Percentiles rank a stretch among this genome's conserved stretches.
phyloP scores from a whole-genome alignment of 1,140 invertebrate species.

The Drosophila pandora region DNA sequence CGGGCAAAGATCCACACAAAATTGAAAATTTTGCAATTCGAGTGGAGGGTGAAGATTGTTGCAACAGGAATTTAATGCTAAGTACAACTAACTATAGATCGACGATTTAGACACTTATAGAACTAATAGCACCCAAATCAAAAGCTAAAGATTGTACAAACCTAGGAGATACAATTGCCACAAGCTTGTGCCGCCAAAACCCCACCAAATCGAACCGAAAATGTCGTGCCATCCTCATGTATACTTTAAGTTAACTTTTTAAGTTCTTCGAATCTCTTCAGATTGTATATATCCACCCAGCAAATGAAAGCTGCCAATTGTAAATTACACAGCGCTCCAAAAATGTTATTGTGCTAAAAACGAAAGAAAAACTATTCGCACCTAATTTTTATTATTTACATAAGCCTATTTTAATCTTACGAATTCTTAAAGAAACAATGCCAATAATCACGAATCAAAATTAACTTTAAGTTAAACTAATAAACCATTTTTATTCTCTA shows the following conservation, averaged over 20 bases:
- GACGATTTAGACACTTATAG: constrained; percentile 23
- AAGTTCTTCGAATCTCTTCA: constrained; percentile 11
- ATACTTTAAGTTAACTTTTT: constrained; percentile 40
- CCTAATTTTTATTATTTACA: constrained; percentile 35
- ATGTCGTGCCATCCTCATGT: constrained; percentile 64
- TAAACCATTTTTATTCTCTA: constrained; percentile 41
- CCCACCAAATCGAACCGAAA: constrained; percentile 47
- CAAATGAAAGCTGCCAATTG: constrained; percentile 59
- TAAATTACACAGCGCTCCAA: constrained; percentile 64
- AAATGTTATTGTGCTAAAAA: constrained; percentile 25
- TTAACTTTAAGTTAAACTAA: constrained; percentile 72
- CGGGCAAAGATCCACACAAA: constrained; percentile 17
- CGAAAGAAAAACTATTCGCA: constrained; percentile 8
- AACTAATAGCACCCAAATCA: constrained; percentile 63
- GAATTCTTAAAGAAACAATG: constrained; percentile 74
- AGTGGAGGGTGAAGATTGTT: constrained; percentile 29
- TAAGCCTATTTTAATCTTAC: constrained; percentile 59
- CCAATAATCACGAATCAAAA: constrained; percentile 69
- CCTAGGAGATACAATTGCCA: constrained; percentile 37
- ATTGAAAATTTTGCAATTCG: constrained; percentile 45
- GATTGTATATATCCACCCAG: constrained; percentile 65
- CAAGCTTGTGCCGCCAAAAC: constrained; percentile 43
- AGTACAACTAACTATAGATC: constrained; percentile 63
- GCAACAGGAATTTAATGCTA: constrained; percentile 77
- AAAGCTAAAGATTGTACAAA: constrained; percentile 66